These are phyloP conservation scores for Gopherus evgoodei DNA, from an alignment of 2,113 vertebrate species.

Conservation along the genomic window DNA sequence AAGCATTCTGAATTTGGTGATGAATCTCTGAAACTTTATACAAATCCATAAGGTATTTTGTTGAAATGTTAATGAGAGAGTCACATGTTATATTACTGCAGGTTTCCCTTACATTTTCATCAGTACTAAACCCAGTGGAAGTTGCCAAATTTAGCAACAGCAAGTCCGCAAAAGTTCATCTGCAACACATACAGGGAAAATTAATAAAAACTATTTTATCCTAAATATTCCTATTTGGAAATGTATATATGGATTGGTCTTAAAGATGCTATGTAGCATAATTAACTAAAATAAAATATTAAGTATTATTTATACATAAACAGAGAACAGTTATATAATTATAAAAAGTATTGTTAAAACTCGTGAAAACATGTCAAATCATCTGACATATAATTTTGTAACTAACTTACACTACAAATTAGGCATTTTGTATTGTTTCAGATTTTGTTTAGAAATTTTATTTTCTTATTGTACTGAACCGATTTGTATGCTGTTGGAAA, in stretches of 20 bases:
- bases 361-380: neutral
- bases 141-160: constrained; percentile 44
- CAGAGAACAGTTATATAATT: neutral
- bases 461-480: neutral
- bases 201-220: neutral
- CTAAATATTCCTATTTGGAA: constrained; percentile 36
- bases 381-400: neutral
- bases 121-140: constrained; percentile 38
- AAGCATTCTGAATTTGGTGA: neutral
- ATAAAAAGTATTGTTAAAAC: neutral
- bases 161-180: constrained; percentile 14
- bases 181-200: constrained; percentile 24
- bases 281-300: neutral
- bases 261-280: neutral
- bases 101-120: constrained; percentile 50
- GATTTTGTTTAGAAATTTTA: neutral
- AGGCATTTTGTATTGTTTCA: neutral
- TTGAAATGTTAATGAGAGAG: constrained; percentile 55
- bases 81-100: constrained; percentile 58
- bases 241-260: neutral
- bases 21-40: constrained; percentile 54
- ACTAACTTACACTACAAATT: neutral
- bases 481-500: neutral
- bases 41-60: constrained; percentile 65
- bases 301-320: neutral